Percentiles rank a stretch among this genome's conserved stretches.
These are phyloP conservation scores for Hoplias malabaricus DNA, from an alignment of 2,113 vertebrate genomes.

Conservation along the genomic window DNA sequence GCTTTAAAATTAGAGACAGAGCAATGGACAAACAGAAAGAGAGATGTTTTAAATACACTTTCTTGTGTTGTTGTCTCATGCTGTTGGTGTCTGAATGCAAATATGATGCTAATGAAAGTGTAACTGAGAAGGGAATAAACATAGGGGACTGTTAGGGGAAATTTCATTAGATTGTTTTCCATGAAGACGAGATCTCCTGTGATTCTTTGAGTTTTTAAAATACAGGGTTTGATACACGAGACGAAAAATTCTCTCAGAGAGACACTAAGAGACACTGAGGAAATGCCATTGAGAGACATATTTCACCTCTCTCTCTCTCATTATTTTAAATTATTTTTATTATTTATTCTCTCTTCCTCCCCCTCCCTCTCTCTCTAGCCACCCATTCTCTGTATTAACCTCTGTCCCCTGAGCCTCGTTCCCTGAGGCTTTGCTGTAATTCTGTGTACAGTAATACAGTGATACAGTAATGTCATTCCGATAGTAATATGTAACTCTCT, in stretches of 20 bases:
- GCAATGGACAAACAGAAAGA: background rate
- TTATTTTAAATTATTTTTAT: too few relatives aligned
- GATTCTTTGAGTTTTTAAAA: too few relatives aligned
- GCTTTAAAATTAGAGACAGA: constrained; percentile 42
- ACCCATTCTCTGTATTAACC: constrained; percentile 38
- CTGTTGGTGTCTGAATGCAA: constrained; percentile 25
- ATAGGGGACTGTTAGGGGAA: too few relatives aligned
- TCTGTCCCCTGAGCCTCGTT: constrained; percentile 30
- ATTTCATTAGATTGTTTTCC: too few relatives aligned
- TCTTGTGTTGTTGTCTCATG: constrained; percentile 36
- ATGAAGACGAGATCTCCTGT: too few relatives aligned
- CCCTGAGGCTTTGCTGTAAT: constrained; percentile 37
- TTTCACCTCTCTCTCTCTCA: constrained; percentile 26
- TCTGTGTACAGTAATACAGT: constrained; percentile 43
- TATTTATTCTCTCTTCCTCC: constrained; percentile 10
- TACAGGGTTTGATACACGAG: too few relatives aligned
- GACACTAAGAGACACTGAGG: too few relatives aligned
- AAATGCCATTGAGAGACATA: too few relatives aligned
- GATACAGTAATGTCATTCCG: constrained; percentile 38
- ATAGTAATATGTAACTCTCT: constrained; percentile 22
- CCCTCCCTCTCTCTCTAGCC: background rate
- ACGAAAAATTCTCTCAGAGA: too few relatives aligned
- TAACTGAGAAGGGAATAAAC: constrained; percentile 46
- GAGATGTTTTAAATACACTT: too few relatives aligned
- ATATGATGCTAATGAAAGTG: constrained; percentile 48